Percentiles rank a stretch among this genome's conserved stretches.
These are phyloP conservation scores for Tinamus guttatus DNA, from an alignment of 2,113 vertebrate species.

Conservation along the genomic window DNA sequence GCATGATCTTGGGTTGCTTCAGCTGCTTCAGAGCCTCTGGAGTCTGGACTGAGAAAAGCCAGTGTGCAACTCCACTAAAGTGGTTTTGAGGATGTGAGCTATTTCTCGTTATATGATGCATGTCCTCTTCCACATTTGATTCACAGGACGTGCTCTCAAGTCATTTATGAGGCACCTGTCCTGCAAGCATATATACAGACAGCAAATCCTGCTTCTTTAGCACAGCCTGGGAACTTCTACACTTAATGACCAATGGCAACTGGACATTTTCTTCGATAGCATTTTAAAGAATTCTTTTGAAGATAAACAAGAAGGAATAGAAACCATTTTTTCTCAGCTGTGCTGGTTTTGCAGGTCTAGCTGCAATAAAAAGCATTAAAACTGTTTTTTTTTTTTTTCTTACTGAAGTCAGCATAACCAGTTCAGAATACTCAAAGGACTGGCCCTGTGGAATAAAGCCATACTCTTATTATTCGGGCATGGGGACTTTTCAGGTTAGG, in stretches of 20 bases:
- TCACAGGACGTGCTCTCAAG: not conserved
- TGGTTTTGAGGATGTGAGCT: not conserved
- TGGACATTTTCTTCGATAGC: not conserved
- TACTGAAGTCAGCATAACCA: not conserved
- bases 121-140: not conserved
- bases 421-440: not conserved
- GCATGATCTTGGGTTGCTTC: not conserved
- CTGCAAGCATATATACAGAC: not conserved
- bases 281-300: conserved; percentile 28
- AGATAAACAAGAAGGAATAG: not conserved
- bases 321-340: not conserved
- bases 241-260: not conserved
- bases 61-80: not conserved
- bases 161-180: not conserved
- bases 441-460: not conserved
- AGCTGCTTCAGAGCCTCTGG: not conserved
- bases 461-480: not conserved
- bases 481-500: not conserved
- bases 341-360: conserved; percentile 3
- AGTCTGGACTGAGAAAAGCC: not conserved
- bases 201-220: not conserved
- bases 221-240: not conserved
- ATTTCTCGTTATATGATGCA: not conserved
- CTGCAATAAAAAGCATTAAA: not conserved
- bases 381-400: not conserved